These are phyloP conservation scores for Rhizoglyphus robini DNA, from an alignment of 1,140 invertebrate species.

Conservation along the genomic window DNA sequence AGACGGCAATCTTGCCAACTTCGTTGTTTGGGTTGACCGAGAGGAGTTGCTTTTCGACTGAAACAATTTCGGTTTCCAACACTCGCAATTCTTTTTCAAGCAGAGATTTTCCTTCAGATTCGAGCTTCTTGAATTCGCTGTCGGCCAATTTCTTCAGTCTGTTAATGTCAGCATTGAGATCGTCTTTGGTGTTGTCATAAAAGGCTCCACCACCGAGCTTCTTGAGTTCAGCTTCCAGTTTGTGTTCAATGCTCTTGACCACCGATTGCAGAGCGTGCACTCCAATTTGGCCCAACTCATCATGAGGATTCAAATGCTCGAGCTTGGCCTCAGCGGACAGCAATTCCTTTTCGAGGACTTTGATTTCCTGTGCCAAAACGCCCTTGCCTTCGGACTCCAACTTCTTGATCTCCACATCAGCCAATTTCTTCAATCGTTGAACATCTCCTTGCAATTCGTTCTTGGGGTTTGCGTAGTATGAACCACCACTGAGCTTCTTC, in stretches of 20 bases:
- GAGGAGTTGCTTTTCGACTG: too few species aligned
- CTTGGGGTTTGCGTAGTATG: background rate
- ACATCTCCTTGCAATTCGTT: background rate
- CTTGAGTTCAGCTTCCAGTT: too few species aligned
- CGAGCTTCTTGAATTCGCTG: too few species aligned
- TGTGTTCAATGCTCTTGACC: background rate
- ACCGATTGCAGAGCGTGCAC: background rate
- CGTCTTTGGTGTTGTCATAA: too few species aligned
- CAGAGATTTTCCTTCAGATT: too few species aligned
- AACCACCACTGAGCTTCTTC: background rate
- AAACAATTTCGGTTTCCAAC: too few species aligned
- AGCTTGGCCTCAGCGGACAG: background rate
- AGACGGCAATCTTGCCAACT: too few species aligned
- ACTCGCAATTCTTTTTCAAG: too few species aligned
- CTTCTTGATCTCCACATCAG: background rate
- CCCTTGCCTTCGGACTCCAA: background rate
- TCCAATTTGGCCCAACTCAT: background rate
- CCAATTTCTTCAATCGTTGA: background rate
- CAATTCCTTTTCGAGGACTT: background rate
- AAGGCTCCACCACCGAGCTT: too few species aligned
- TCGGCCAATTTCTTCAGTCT: too few species aligned
- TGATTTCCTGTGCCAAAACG: background rate
- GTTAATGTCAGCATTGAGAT: too few species aligned
- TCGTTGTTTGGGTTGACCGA: too few species aligned
- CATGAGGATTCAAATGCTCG: background rate